phyloP scores from a whole-genome alignment of 2,797 vertebrate species.

The Acridotheres tristis region DNA sequence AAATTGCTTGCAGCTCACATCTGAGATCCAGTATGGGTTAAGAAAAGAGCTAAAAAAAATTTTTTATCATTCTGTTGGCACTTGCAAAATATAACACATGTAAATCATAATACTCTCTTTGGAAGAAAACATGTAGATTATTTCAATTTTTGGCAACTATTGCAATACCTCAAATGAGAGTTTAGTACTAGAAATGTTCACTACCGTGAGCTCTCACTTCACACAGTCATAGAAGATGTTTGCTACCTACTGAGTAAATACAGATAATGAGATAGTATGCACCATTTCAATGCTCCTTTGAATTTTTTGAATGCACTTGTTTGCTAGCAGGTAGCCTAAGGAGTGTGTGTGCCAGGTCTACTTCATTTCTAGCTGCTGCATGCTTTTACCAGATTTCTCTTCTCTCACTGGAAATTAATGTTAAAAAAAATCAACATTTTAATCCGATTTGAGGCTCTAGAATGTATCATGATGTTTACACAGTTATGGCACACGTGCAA shows the following conservation, averaged over 20 bases:
- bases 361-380: not conserved
- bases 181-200: not conserved
- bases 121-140: slow-evolving; percentile 20
- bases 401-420: not conserved
- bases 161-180: slow-evolving; percentile 30
- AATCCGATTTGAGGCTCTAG: not conserved
- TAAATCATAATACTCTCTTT: slow-evolving; percentile 27
- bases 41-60: not conserved
- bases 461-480: not conserved
- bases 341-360: not conserved
- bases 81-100: not conserved
- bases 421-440: not conserved
- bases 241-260: slow-evolving; percentile 49
- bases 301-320: not conserved
- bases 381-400: not conserved
- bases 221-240: slow-evolving; percentile 22
- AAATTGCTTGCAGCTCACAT: slow-evolving; percentile 39
- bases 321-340: slow-evolving; percentile 37
- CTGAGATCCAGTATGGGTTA: slow-evolving; percentile 16
- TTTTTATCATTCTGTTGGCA: not conserved
- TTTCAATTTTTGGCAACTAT: not conserved
- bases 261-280: slow-evolving; percentile 1
- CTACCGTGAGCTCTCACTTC: not conserved
- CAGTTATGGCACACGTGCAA: not conserved
- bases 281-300: not conserved